These are phyloP conservation scores for Aviceda subcristata DNA, from an alignment of 2,113 vertebrate species.

Conservation along the genomic window DNA sequence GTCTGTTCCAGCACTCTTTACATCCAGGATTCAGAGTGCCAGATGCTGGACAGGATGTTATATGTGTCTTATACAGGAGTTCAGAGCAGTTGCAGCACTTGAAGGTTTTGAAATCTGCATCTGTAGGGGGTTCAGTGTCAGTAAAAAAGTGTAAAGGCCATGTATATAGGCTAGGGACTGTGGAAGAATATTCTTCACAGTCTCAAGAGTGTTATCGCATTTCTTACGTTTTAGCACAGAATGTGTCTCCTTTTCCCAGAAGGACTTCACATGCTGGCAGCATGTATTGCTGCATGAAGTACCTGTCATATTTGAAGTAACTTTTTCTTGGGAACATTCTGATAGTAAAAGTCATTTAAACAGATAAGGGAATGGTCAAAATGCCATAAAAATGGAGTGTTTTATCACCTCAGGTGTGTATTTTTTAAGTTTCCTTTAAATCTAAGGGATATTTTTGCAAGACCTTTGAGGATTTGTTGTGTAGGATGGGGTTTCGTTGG, in stretches of 20 bases:
- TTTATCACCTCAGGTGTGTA: neutral
- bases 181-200: neutral
- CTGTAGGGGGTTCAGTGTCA: neutral
- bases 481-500: neutral
- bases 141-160: neutral
- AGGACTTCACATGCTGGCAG: neutral
- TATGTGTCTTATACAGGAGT: rapidly evolving
- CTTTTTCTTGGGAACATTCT: neutral
- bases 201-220: neutral
- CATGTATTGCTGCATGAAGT: neutral
- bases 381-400: neutral
- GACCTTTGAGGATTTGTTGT: neutral
- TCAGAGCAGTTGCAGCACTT: neutral
- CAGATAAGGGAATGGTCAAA: neutral
- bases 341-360: neutral
- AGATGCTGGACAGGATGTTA: neutral
- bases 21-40: neutral
- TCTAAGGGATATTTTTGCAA: neutral
- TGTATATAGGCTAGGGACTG: neutral
- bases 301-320: neutral
- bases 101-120: neutral
- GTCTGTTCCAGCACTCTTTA: neutral
- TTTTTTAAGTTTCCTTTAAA: neutral
- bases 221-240: neutral
- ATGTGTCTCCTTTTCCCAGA: neutral